Evolutionary conservation across 2,113 vertebrate genomes (phyloP).

Genomic region (Caloenas nicobarica): DNA sequence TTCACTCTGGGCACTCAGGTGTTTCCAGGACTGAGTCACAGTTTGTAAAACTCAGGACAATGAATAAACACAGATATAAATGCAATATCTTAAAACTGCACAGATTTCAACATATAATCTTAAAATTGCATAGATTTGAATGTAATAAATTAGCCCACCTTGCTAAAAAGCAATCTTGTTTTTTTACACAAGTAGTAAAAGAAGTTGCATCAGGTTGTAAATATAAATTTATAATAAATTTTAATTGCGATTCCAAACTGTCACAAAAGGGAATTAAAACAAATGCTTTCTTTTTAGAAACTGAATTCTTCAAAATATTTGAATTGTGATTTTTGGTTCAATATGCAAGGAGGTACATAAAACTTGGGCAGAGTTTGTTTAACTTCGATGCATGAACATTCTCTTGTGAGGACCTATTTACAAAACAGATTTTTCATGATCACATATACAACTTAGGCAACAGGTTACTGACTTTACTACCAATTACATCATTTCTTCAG

Average conservation of each 20-base stretch:
- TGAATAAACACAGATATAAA: neutral
- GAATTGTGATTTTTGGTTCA: neutral
- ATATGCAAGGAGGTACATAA: neutral
- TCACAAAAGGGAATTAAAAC: neutral
- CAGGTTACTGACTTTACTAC: neutral
- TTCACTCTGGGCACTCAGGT: fast-evolving
- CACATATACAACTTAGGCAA: neutral
- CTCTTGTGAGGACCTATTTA: neutral
- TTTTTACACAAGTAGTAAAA: neutral
- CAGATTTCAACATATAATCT: neutral
- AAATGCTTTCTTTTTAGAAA: neutral
- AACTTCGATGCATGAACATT: neutral
- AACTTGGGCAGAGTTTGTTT: neutral
- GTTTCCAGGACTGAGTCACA: neutral
- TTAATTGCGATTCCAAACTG: neutral
- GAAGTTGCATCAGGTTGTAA: neutral
- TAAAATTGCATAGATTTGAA: neutral
- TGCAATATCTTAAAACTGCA: neutral
- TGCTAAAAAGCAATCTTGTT: neutral
- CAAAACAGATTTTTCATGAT: neutral
- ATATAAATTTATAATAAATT: neutral
- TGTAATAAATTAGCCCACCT: neutral
- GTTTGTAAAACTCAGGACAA: neutral
- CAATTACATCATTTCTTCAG: neutral
- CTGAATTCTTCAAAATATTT: neutral